These are phyloP conservation scores for Thysanoteuthis rhombus DNA, from an alignment of 2,888 invertebrate genomes.

Conservation along the genomic window DNA sequence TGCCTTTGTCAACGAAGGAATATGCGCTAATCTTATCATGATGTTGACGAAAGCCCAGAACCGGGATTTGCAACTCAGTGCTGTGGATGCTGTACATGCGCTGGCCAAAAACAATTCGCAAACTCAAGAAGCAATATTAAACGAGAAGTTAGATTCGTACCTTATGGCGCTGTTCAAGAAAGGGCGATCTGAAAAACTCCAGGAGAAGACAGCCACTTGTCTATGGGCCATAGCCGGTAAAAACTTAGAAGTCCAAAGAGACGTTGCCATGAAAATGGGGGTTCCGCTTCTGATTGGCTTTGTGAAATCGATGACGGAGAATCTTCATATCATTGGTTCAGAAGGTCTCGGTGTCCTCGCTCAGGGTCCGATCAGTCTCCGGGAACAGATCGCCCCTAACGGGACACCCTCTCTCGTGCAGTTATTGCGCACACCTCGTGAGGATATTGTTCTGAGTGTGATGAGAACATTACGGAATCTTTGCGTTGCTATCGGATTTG, in stretches of 20 bases:
- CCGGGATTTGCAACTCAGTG: constrained; percentile 61
- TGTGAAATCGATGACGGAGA: constrained; percentile 60
- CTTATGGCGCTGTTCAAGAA: constrained; percentile 62
- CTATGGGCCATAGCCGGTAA: constrained; percentile 66
- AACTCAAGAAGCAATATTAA: constrained; percentile 57
- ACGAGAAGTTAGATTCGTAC: constrained; percentile 57
- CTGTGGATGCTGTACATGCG: constrained; percentile 61
- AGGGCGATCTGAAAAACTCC: constrained; percentile 49
- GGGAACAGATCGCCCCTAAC: constrained; percentile 61
- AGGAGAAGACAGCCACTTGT: constrained; percentile 63
- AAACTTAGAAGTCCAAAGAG: constrained; percentile 56
- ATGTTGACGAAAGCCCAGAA: constrained; percentile 52
- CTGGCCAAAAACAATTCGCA: constrained; percentile 59
- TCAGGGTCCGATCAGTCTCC: constrained; percentile 61
- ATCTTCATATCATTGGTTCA: constrained; percentile 65
- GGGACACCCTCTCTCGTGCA: constrained; percentile 62
- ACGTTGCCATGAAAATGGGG: constrained; percentile 63
- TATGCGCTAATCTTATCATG: constrained; percentile 55
- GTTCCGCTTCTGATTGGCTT: constrained; percentile 64
- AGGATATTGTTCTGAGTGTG: constrained; percentile 64
- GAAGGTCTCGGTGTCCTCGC: constrained; percentile 65
- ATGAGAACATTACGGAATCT: constrained; percentile 61
- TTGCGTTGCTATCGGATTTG: constrained; percentile 64
- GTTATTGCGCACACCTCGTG: constrained; percentile 60
- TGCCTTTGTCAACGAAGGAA: constrained; percentile 57